phyloP scores from a whole-genome alignment of 2,797 vertebrate genomes.

The Clarias laeviceps region DNA sequence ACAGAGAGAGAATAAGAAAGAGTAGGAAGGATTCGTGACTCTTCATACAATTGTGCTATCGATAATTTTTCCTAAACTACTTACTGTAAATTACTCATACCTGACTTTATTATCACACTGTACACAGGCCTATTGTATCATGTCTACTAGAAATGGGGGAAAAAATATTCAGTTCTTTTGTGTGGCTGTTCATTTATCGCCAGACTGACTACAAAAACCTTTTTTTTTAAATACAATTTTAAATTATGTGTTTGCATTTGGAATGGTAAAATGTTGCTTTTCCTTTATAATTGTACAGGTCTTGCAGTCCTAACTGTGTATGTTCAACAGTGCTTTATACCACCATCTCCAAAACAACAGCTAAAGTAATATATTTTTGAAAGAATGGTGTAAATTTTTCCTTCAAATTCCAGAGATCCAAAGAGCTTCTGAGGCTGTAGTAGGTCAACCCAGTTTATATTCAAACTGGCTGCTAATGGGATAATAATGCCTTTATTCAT shows the following conservation, averaged over 20 bases:
- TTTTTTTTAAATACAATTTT: no score
- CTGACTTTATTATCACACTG: not conserved
- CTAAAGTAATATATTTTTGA: not conserved
- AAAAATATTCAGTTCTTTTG: no score
- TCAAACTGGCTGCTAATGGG: not conserved
- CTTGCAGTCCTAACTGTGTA: not conserved
- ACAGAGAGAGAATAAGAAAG: conserved; percentile 2
- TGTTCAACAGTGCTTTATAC: not conserved
- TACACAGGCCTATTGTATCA: not conserved
- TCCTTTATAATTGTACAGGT: no score
- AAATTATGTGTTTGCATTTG: no score
- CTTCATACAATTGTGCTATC: not conserved
- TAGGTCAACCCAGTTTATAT: not conserved
- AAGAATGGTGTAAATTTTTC: not conserved
- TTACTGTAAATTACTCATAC: not conserved
- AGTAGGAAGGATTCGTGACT: not conserved
- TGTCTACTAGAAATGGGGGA: not conserved
- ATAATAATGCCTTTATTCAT: not conserved
- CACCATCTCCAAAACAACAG: not conserved
- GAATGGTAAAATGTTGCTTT: no score
- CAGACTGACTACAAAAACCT: no score
- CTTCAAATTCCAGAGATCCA: not conserved
- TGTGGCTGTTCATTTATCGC: no score
- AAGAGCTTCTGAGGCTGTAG: not conserved
- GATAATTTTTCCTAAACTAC: not conserved